Evolutionary conservation across 2,113 vertebrate genomes (phyloP), one percentile per base, ranked within the genome.

Genomic region (Myrmecophaga tridactyla): DNA sequence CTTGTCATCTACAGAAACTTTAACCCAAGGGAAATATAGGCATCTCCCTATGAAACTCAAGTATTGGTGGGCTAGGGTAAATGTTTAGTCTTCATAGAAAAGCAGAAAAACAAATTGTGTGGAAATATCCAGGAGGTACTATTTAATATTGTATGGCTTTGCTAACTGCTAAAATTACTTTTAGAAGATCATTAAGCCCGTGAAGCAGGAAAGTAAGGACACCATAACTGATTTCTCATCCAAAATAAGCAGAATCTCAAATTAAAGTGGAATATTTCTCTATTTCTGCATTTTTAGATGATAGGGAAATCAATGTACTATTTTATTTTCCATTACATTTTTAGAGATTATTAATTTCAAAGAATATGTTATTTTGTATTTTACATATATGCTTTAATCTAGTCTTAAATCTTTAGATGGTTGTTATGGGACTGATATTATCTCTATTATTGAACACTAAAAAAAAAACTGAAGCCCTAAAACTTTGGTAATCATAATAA

Each of bases 171-270:
- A 84, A 90, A 78, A 91, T 86, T 51, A 92, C 67, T 80, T 93
- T 81, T 41, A 48, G 93, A 84, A 87, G 58, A 46, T 89, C 81
- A 70, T 86, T 73, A 77, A 72, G 25, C 89, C 78, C 85, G 17
- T 48, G 41, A 78, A 69, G 29, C 53, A 82, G 67, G 41, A 89
- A 94, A 89, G 46, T 86, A 92, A 89, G 46, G 62, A 89, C 17
- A 86, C 41, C 36, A 36, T 58, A 43, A 53, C 31, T 85, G 85
- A 69, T 81, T 91, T 92, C 65, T 88, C 51, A 90, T 43, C 86
- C 76, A 86, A 69, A 94, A 36, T 73, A 81, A 90, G 41, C 18
- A 92, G 70, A 82, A 63, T 88, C 56, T 84, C n/a, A 94, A 93
- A 92, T 65, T 73, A 82, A 91, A 93, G 31, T 86, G 20, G 25